phyloP scores from a whole-genome alignment of 2,888 invertebrate species.

The Leptinotarsa peninsularis region DNA sequence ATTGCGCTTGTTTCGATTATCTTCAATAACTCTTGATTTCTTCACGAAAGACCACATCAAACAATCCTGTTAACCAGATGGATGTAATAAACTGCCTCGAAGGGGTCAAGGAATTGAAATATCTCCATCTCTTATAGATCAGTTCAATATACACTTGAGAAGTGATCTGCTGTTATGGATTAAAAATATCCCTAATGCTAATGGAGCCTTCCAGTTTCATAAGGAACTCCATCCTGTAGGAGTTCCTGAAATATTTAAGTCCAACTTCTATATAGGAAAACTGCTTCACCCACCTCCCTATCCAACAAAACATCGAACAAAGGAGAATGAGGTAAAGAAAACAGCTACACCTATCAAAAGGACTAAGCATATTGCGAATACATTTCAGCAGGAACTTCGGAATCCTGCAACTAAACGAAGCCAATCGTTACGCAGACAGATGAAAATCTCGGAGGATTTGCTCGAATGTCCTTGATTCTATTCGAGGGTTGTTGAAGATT shows the following conservation, averaged over 20 bases:
- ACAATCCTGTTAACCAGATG: too few relatives aligned
- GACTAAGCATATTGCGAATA: slow-evolving; percentile 28
- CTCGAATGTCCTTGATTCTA: slow-evolving; percentile 30
- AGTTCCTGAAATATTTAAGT: slow-evolving; percentile 7
- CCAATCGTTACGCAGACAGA: slow-evolving; percentile 39
- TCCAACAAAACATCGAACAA: slow-evolving; percentile 12
- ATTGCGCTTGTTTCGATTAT: too few relatives aligned
- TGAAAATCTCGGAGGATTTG: slow-evolving; percentile 35
- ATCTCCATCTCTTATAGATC: too few relatives aligned
- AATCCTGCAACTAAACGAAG: slow-evolving; percentile 37
- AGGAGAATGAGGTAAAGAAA: slow-evolving; percentile 21
- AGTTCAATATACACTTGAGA: too few relatives aligned
- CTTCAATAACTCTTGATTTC: too few relatives aligned
- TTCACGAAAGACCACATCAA: too few relatives aligned
- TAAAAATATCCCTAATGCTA: too few relatives aligned
- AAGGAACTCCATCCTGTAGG: background rate
- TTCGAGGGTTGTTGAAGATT: slow-evolving; percentile 33
- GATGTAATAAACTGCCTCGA: too few relatives aligned
- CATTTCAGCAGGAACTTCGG: slow-evolving; percentile 24
- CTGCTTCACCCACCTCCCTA: background rate
- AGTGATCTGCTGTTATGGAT: too few relatives aligned
- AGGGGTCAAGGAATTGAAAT: too few relatives aligned
- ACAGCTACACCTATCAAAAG: slow-evolving; percentile 23
- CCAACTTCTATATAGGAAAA: background rate
- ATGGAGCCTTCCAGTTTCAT: background rate